These are phyloP conservation scores for Brienomyrus longianalis DNA, from an alignment of 2,113 vertebrate genomes.

Conservation along the genomic window DNA sequence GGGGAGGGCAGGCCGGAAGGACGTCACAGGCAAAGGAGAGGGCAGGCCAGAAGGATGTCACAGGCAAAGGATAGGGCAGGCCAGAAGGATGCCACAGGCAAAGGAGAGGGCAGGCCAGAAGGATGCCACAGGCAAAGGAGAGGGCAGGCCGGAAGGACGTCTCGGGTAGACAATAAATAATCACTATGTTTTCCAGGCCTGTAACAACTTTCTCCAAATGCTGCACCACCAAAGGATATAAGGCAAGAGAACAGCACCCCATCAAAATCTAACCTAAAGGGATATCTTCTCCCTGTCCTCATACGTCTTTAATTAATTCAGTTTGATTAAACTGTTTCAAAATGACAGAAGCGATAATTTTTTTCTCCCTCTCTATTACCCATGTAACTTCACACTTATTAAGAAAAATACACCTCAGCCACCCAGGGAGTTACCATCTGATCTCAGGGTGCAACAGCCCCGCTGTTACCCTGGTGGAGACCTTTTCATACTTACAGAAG, in stretches of 20 bases:
- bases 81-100: no score
- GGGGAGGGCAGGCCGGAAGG: background rate
- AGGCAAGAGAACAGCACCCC: background rate
- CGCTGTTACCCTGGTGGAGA: background rate
- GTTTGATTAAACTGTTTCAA: background rate
- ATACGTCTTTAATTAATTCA: background rate
- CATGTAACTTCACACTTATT: background rate
- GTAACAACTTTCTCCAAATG: background rate
- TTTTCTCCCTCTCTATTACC: background rate
- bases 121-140: no score
- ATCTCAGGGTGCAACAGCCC: background rate
- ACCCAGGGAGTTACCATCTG: background rate
- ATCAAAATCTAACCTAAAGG: background rate
- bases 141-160: no score
- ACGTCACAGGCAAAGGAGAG: background rate
- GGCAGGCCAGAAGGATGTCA: background rate
- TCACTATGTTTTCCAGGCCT: background rate
- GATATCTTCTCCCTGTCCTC: background rate
- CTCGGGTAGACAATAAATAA: background rate
- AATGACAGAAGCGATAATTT: background rate
- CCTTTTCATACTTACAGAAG: background rate
- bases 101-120: no score
- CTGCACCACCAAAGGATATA: background rate
- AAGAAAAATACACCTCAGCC: background rate
- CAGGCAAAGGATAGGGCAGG: accelerated